Evolutionary conservation across 92 coral and sea anemone genomes (phyloP), one percentile per base, ranked within the genome.

Genomic region (Hydrozoanthus gracilis): DNA sequence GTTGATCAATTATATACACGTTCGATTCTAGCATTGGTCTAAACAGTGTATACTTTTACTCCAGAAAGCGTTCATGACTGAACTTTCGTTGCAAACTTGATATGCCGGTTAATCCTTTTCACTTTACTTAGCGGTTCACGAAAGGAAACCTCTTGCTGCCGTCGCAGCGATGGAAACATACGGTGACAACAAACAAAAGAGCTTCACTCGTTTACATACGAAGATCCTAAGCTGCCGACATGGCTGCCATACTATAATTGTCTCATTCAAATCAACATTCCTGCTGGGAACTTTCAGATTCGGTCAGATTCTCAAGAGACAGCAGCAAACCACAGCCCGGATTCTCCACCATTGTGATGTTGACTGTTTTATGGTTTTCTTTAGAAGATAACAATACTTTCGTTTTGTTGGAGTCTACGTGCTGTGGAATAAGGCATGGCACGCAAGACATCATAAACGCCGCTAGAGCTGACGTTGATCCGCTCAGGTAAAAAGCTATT

Each of bases 401-500:
- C 58, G 85, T 80, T 66, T 80, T 80, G 73, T 65, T 80, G 39
- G 85, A 80, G 74, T 80, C 75, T 18, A 39, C 46, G 73, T 80
- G 85, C 3, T 18, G 35, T 35, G 85, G 73, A 67, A 67, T 80
- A 47, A 80, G 85, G 46, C 82, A 86, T 6, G 98, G 95, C 18
- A 95, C 92, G 3, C 89, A 77, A 77, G 74, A 92, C 95, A 93
- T 91, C 50, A 92, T 51, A 55, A 71, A 84, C 6, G 98, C 98
- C 4, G 98, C 88, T 65, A 91, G 73, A n/a, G 92, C 77, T 4
- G 98, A 82, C 68, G 92, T 91, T 8, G 89, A 91, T 10, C 95
- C 94, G 62, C 98, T 92, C 7, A 87, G 82, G 87, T 92, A 93
- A 80, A 95, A 95, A 9, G 98, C 98, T 5, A 88, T 89, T 1